These are phyloP conservation scores for Ciconia maguari DNA, from an alignment of 2,113 vertebrate genomes.

Conservation along the genomic window DNA sequence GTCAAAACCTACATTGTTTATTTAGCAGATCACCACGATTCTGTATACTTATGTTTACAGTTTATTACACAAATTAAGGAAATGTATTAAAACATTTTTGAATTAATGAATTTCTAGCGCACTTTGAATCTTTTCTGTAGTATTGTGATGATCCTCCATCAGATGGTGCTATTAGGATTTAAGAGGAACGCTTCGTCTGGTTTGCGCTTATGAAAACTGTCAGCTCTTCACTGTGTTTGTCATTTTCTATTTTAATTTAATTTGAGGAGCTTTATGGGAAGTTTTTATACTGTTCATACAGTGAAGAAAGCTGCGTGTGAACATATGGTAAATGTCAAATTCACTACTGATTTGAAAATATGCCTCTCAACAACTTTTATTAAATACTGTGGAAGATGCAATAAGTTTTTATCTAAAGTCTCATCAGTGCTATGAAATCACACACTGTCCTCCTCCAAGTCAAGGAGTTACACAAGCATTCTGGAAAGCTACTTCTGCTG, in stretches of 20 bases:
- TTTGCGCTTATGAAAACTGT: not conserved
- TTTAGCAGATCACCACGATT: not conserved
- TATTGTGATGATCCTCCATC: slow-evolving; percentile 31
- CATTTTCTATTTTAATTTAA: not conserved
- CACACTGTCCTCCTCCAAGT: not conserved
- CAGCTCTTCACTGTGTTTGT: not conserved
- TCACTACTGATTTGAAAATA: not conserved
- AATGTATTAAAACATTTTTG: not conserved
- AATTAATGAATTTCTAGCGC: not conserved
- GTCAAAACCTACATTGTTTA: not conserved
- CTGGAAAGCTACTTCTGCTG: not conserved
- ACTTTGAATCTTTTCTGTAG: not conserved
- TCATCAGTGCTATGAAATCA: not conserved
- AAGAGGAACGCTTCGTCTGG: not conserved
- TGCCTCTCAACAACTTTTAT: not conserved
- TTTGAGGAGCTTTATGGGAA: not conserved
- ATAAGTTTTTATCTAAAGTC: not conserved
- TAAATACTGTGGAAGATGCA: not conserved
- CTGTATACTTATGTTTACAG: not conserved
- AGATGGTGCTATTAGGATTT: slow-evolving; percentile 59
- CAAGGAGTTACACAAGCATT: not conserved
- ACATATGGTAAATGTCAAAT: not conserved
- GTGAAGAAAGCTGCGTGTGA: not conserved
- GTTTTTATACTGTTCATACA: not conserved
- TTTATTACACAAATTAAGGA: not conserved